Percentiles rank a stretch among this genome's conserved stretches.
Conservation (phyloP, 2,113 vertebrate genomes). For the Muscicapa adusta region DNA sequence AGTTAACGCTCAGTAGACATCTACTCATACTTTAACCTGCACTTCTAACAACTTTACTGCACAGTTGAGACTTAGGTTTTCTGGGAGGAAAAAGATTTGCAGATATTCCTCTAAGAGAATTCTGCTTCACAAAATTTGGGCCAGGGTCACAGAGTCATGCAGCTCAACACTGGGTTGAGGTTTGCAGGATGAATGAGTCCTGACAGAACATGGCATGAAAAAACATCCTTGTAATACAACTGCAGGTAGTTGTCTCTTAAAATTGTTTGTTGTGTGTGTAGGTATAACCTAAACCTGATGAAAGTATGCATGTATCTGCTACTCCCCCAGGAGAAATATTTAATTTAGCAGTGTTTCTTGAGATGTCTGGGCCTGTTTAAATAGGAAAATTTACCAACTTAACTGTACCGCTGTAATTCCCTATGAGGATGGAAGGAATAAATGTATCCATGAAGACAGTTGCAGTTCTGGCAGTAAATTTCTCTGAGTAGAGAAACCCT, state of each 20-base stretch:
- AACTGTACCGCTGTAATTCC: neutral
- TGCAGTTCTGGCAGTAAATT: conserved; percentile 38
- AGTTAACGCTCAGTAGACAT: neutral
- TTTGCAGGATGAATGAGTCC: neutral
- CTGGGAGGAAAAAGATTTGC: neutral
- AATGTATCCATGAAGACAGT: neutral
- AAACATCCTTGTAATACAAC: neutral
- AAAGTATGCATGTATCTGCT: neutral
- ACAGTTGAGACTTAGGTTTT: neutral
- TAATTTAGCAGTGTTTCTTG: conserved; percentile 22
- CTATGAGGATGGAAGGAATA: conserved; percentile 26
- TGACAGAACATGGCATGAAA: neutral
- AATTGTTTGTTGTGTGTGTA: neutral
- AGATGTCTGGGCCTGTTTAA: conserved; percentile 30
- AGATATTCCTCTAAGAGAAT: neutral
- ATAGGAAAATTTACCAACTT: conserved; percentile 19
- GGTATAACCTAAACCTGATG: neutral
- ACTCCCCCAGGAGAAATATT: neutral
- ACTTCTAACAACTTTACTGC: neutral
- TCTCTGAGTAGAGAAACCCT: neutral
- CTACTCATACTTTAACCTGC: neutral
- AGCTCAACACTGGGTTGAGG: neutral
- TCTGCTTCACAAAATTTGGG: neutral
- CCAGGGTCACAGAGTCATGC: neutral
- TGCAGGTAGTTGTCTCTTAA: neutral